These are phyloP conservation scores for Anabacerthia variegaticeps DNA, from an alignment of 2,797 vertebrate genomes.

Conservation along the genomic window DNA sequence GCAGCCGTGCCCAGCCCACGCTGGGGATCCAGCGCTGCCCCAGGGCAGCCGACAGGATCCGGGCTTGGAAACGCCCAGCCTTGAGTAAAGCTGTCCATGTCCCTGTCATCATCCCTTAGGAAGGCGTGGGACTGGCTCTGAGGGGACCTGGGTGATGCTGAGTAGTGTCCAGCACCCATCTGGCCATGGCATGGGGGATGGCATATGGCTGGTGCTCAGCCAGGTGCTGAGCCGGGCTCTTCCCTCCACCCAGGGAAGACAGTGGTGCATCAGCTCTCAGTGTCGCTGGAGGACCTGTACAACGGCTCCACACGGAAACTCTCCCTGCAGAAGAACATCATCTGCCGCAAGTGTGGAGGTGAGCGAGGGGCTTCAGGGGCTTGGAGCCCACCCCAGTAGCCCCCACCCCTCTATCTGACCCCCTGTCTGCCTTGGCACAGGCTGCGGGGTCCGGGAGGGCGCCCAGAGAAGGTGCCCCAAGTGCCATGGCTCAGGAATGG, in stretches of 20 bases:
- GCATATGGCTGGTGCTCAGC: no score
- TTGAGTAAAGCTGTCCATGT: neutral
- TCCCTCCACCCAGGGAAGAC: slow-evolving; percentile 35
- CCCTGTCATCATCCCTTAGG: accelerated
- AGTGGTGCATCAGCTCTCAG: slow-evolving; percentile 50
- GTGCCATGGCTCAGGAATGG: slow-evolving; percentile 68
- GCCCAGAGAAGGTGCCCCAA: slow-evolving; percentile 59
- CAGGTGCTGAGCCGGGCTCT: neutral
- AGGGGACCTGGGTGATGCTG: neutral
- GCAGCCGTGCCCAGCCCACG: neutral
- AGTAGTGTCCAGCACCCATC: neutral
- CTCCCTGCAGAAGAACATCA: slow-evolving; percentile 71
- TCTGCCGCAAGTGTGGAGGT: slow-evolving; percentile 68
- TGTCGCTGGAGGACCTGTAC: slow-evolving; percentile 65
- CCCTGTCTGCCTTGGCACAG: neutral
- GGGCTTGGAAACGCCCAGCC: neutral
- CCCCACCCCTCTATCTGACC: accelerated
- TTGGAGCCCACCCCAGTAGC: accelerated
- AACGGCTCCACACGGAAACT: slow-evolving; percentile 64
- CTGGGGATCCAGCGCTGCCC: neutral
- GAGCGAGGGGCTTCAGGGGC: neutral
- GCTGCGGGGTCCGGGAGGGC: slow-evolving; percentile 55
- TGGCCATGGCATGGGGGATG: no score
- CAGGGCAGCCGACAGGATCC: neutral
- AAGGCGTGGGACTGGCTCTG: neutral